Percentiles rank a stretch among this genome's conserved stretches.
Conservation (phyloP, 30 jellyfish, hydroid and myxozoan species). For the Turritopsis dohrnii region DNA sequence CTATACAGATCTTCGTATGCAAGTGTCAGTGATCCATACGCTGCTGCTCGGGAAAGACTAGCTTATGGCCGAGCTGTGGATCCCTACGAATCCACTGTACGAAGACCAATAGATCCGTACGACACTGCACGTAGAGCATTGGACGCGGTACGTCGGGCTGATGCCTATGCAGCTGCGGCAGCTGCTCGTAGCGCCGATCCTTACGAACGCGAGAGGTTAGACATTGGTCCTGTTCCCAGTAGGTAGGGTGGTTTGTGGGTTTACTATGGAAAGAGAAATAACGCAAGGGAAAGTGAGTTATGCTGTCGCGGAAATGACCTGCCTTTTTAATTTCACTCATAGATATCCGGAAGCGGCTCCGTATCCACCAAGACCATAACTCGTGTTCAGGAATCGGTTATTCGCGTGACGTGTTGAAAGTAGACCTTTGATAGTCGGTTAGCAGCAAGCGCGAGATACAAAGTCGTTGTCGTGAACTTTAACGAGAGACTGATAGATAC, state of each 20-base stretch:
- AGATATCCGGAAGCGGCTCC: not conserved
- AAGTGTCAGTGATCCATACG: slow-evolving; percentile 28
- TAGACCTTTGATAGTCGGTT: not conserved
- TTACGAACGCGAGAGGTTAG: slow-evolving; percentile 21
- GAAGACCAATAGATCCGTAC: slow-evolving; percentile 32
- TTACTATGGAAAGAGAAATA: not conserved
- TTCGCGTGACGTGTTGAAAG: not conserved
- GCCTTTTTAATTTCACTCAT: not conserved
- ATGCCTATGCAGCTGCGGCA: slow-evolving; percentile 5
- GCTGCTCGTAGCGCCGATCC: slow-evolving; percentile 14
- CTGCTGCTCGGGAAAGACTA: slow-evolving; percentile 32
- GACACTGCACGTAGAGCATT: slow-evolving; percentile 22
- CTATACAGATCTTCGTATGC: not conserved
- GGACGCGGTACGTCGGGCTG: slow-evolving; percentile 29
- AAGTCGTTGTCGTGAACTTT: not conserved
- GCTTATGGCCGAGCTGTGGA: slow-evolving; percentile 29
- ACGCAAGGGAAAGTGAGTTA: not conserved
- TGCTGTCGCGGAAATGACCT: not conserved
- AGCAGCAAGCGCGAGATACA: not conserved
- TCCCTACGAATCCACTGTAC: not conserved
- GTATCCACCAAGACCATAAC: not conserved
- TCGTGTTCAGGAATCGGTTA: not conserved
- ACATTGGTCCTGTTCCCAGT: not conserved
- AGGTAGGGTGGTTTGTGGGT: slow-evolving; percentile 3
- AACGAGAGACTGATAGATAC: not conserved